Evolutionary conservation across 2,888 invertebrate genomes (phyloP).

Genomic region (Apodemia zela): DNA sequence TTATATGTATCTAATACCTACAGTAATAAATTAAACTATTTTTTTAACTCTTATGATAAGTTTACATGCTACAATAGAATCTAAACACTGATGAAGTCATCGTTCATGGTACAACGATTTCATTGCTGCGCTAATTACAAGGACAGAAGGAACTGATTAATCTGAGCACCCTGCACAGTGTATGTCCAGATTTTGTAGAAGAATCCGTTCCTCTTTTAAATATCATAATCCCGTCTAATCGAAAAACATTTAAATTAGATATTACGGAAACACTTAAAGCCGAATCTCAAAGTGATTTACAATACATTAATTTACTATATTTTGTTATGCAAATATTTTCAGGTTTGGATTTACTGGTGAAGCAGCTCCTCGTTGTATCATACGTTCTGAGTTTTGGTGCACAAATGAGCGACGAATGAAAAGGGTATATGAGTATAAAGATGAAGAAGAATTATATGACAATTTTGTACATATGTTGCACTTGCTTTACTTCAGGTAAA

Average conservation of each 20-base stretch:
- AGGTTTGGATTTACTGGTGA: constrained; percentile 97
- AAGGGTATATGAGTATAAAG: constrained; percentile 83
- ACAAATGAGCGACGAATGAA: constrained; percentile 80
- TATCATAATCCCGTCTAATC: too few species aligned
- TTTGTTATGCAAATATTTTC: background rate
- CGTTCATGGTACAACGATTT: background rate
- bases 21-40: background rate
- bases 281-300: too few species aligned
- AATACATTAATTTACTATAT: too few species aligned
- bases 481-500: constrained; percentile 91
- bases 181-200: too few species aligned
- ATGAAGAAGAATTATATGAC: constrained; percentile 88
- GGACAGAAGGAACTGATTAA: too few species aligned
- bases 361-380: constrained; percentile 91
- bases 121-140: background rate
- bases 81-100: background rate
- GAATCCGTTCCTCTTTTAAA: too few species aligned
- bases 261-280: too few species aligned
- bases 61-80: background rate
- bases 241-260: too few species aligned
- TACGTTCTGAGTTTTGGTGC: constrained; percentile 88
- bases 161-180: too few species aligned
- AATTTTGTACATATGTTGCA: constrained; percentile 94
- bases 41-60: background rate
- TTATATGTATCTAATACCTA: background rate